phyloP scores from a whole-genome alignment of 30 jellyfish, hydroid and myxozoan genomes.

The Chrysaora quinquecirrha region DNA sequence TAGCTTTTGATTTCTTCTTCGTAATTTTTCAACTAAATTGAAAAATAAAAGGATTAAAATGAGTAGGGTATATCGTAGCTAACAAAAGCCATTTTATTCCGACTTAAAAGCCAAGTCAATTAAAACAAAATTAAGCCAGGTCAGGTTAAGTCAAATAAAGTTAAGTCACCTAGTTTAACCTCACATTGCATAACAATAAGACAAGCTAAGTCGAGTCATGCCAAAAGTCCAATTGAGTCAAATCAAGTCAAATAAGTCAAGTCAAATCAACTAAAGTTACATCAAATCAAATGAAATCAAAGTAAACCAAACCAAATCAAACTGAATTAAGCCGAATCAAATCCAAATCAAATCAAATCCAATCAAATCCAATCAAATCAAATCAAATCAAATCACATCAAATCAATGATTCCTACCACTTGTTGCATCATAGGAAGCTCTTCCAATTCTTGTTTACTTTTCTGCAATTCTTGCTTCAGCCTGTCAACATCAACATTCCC shows the following conservation, averaged over 20 bases:
- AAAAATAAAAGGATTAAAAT: background rate
- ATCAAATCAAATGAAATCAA: too few species aligned
- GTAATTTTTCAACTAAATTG: constrained; percentile 27
- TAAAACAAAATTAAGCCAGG: too few species aligned
- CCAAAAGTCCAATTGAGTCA: too few species aligned
- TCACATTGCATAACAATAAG: too few species aligned
- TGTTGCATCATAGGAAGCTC: constrained; percentile 51
- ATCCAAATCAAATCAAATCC: background rate
- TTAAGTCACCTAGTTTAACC: too few species aligned
- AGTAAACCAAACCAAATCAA: too few species aligned
- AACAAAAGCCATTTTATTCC: background rate
- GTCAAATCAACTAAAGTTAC: too few species aligned
- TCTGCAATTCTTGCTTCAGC: constrained; percentile 7
- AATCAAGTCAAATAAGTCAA: too few species aligned
- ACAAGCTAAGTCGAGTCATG: too few species aligned
- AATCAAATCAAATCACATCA: background rate
- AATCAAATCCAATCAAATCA: too few species aligned
- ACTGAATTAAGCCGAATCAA: too few species aligned
- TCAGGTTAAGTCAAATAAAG: too few species aligned
- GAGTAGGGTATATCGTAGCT: background rate
- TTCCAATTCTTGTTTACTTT: constrained; percentile 7
- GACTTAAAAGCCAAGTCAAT: background rate
- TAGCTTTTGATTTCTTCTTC: constrained; percentile 56
- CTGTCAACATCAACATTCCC: constrained; percentile 15
- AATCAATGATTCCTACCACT: constrained; percentile 4